phyloP scores from a whole-genome alignment of 2,113 vertebrate species.

The Thunnus maccoyii region DNA sequence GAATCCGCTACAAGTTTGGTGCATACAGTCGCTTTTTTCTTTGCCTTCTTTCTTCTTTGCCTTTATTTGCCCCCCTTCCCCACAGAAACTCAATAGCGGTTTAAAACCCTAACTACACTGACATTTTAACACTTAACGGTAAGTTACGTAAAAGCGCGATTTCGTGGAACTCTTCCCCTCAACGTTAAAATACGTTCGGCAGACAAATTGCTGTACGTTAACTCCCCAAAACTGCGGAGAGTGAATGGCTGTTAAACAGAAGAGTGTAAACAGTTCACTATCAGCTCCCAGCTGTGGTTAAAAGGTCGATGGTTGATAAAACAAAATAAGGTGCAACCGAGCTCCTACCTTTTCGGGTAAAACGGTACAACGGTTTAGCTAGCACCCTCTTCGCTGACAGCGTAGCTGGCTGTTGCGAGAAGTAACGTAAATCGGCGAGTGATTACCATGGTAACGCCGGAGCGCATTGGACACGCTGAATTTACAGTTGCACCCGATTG shows the following conservation, averaged over 20 bases:
- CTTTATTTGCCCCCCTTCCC: no score
- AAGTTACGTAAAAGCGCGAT: neutral
- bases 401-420: conserved; percentile 15
- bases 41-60: neutral
- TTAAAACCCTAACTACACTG: neutral
- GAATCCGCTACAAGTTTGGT: conserved; percentile 58
- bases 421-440: conserved; percentile 72
- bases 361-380: conserved; percentile 16
- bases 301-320: neutral
- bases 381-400: conserved; percentile 20
- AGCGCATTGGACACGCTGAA: conserved; percentile 62
- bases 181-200: neutral
- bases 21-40: conserved; percentile 22
- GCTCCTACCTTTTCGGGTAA: conserved; percentile 45
- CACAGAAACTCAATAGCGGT: neutral
- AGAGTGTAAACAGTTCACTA: neutral
- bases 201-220: neutral
- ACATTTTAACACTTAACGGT: neutral
- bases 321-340: neutral
- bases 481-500: conserved; percentile 27
- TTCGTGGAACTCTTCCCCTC: neutral
- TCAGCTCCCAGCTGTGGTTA: neutral
- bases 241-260: neutral
- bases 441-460: conserved; percentile 82
- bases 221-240: neutral